Evolutionary conservation across 2,113 vertebrate species (phyloP), one percentile per base, ranked within the genome.

Genomic region (Psephotus haematonotus): DNA sequence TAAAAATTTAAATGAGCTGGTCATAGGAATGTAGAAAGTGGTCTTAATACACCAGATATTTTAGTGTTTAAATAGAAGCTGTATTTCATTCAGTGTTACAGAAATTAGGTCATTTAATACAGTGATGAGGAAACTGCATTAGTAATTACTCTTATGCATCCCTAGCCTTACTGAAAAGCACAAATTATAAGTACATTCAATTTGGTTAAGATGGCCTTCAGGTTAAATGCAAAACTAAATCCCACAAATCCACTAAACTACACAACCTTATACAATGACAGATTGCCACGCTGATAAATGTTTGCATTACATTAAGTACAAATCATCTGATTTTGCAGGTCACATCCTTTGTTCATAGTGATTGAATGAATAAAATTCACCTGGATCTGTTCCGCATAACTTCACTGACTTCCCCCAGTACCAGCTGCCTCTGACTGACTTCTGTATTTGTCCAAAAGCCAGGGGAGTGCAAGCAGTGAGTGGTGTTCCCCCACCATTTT

Each of bases 181-280:
- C 35, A 78, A 93, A 94, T 90, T 88, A 27, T 29, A 78, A 86
- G 35, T 83, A 95, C 95, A 97, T 94, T 97, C 24, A 87, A 78
- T 95, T 93, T 90, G 39, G 64, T 75, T 35, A 77, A 92, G 52
- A 59, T 82, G 35, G 44, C 20, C 29, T 95, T 50, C 50, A 65
- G 27, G 65, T 72, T 83, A 92, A 90, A 74, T 77, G 11, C 33
- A 55, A 84, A 64, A 22, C 19, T 12, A 80, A 62, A 2, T 7
- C 4, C 3, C 12, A 1, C 5, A 7, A 49, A 49, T 6, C 2
- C 5, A 6, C 27, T 12, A 39, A 50, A 75, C 28, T 24, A 55
- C 20, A 22, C 55, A 39, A 28, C 46, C 52, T 22, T 86, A 15
- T 13, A 80, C 9, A 82, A 72, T 29, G 33, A 46, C 65, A 82